Evolutionary conservation across 2,113 vertebrate species (phyloP).

Genomic region (Pagrus major): DNA sequence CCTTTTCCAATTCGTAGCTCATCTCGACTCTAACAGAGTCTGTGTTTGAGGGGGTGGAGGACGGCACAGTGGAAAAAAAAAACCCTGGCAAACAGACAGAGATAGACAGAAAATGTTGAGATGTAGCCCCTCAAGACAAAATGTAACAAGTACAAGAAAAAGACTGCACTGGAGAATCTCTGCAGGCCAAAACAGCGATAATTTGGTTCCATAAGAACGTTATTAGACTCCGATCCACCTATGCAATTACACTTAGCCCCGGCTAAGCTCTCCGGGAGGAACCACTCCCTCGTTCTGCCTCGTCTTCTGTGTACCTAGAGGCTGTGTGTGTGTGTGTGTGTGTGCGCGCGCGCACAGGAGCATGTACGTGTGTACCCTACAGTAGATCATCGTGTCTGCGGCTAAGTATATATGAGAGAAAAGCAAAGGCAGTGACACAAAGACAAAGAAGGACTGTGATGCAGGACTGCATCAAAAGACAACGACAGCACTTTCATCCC

Average conservation of each 20-base stretch:
- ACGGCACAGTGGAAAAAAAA: conserved; percentile 15
- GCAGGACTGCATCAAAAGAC: conserved; percentile 40
- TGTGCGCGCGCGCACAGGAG: too few species aligned
- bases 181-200: conserved; percentile 48
- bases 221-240: conserved; percentile 65
- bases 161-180: conserved; percentile 41
- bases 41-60: conserved; percentile 49
- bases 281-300: conserved; percentile 43
- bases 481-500: conserved; percentile 55
- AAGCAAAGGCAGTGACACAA: conserved; percentile 37
- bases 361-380: background rate
- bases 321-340: conserved; percentile 14
- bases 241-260: conserved; percentile 61
- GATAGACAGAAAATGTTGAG: conserved; percentile 56
- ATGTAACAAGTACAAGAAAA: conserved; percentile 58
- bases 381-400: conserved; percentile 31
- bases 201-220: conserved; percentile 50
- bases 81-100: conserved; percentile 29
- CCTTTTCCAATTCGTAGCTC: conserved; percentile 59
- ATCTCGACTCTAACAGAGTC: conserved; percentile 42
- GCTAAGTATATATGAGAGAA: conserved; percentile 33
- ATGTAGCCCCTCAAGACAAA: conserved; percentile 67
- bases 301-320: conserved; percentile 42
- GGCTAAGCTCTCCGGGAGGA: conserved; percentile 46
- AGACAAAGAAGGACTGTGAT: conserved; percentile 28